phyloP scores from a whole-genome alignment of 2,113 vertebrate genomes.

The Antennarius striatus region DNA sequence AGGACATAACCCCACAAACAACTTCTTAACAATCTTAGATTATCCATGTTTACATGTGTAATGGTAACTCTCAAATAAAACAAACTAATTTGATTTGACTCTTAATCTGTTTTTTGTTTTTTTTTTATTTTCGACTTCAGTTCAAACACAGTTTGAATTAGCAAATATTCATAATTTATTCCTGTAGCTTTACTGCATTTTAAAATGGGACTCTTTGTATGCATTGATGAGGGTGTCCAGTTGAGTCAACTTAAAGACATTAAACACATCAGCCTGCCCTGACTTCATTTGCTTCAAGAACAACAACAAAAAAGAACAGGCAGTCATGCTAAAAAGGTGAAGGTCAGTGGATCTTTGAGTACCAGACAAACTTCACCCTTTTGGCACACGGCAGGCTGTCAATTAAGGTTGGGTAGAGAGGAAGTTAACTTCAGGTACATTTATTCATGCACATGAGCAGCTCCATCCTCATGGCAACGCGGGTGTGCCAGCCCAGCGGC shows the following conservation, averaged over 20 bases:
- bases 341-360: constrained; percentile 3
- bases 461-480: constrained; percentile 95
- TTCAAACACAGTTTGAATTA: background rate
- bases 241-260: constrained; percentile 15
- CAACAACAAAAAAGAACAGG: constrained; percentile 10
- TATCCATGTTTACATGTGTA: constrained; percentile 78
- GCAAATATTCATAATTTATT: background rate
- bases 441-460: constrained; percentile 93
- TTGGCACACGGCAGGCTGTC: constrained; percentile 33
- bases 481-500: constrained; percentile 95
- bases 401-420: constrained; percentile 8
- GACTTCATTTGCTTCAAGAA: constrained; percentile 1
- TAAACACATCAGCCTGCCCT: constrained; percentile 28
- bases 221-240: background rate
- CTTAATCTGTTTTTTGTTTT: constrained; percentile 6
- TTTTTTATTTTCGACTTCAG: background rate
- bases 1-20: constrained; percentile 43
- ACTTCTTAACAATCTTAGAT: constrained; percentile 63
- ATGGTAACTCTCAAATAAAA: constrained; percentile 76
- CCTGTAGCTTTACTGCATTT: constrained; percentile 15
- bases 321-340: background rate
- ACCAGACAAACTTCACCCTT: constrained; percentile 10
- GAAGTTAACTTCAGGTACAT: constrained; percentile 78
- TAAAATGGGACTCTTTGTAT: background rate
- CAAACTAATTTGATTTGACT: constrained; percentile 55